Evolutionary conservation across 2,888 invertebrate genomes (phyloP).

Genomic region (Apotomis betuletana): DNA sequence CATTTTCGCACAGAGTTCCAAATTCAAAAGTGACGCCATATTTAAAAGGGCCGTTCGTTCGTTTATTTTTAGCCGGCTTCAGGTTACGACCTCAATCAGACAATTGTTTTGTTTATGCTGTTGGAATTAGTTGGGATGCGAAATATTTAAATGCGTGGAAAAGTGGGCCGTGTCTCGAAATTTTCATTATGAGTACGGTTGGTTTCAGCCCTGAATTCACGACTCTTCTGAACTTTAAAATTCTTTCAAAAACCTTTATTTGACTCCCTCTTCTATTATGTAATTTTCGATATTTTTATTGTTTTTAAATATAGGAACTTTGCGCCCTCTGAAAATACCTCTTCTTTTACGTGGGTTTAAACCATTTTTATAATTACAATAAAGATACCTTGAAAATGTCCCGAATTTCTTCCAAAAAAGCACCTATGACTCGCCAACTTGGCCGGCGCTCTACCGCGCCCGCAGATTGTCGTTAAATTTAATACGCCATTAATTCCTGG

Average conservation of each 20-base stretch:
- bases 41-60: conserved; percentile 14
- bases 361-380: too few species aligned
- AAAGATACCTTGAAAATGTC: too few species aligned
- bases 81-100: conserved; percentile 28
- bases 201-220: too few species aligned
- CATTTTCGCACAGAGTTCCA: conserved; percentile 37
- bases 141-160: conserved; percentile 19
- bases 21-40: conserved; percentile 40
- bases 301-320: too few species aligned
- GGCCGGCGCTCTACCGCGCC: neutral
- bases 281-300: too few species aligned
- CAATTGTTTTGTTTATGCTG: conserved; percentile 40
- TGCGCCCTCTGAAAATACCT: too few species aligned
- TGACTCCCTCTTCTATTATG: too few species aligned
- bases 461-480: conserved; percentile 18
- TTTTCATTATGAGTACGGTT: neutral
- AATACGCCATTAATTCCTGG: conserved; percentile 33
- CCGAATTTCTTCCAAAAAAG: too few species aligned
- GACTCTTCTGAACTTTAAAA: too few species aligned
- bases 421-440: neutral
- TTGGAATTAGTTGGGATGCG: conserved; percentile 36
- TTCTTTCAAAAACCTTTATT: too few species aligned
- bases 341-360: too few species aligned
- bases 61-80: conserved; percentile 18
- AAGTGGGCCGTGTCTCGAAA: neutral